Evolutionary conservation across 1,140 invertebrate species (phyloP), one percentile per base, ranked within the genome.

Genomic region (Cotesia chilonis): DNA sequence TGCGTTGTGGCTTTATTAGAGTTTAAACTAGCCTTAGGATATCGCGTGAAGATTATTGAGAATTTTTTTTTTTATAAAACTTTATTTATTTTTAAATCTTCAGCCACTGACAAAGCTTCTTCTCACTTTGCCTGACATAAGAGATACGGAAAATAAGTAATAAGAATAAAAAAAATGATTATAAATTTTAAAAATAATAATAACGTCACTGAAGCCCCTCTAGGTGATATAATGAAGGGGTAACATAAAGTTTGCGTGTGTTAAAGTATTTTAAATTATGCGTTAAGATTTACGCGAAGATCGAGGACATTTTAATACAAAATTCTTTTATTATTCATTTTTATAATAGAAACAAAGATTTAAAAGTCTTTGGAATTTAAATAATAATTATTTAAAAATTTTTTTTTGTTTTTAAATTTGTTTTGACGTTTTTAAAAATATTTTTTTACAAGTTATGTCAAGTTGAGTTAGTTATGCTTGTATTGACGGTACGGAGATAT

Each of bases 241-340:
- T n/a, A 38, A 2, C 12, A 64, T 35, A 51, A 17, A 38, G 4
- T 47, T 47, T 28, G 59, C 28, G 59, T 61, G 14, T 20, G 14
- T 10, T 37, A 5, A 12, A 65, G 38, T 35, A 35, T 20, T 68
- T 68, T 68, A 68, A 68, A 68, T 68, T 68, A 68, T 41, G 20
- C 41, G 47, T 20, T 20, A 20, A 57, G 54, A 57, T 14, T 57
- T 57, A 20, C 54, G n/a, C 54, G 36, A 20, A 9, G 3, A 63
- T 6, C 41, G 41, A 47, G 41, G 4, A 28, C 28, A 28, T 28
- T 28, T 28, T 28, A 28, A 28, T 47, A 47, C 5, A 47, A 47
- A 3, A 47, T 6, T 47, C 6, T 47, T 47, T 47, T 47, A 47
- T 47, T 47, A 28, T 28, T 28, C 28, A 28, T 28, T 28, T 28